Conservation (phyloP, 2,797 vertebrate genomes). For the Gallirallus australis region DNA sequence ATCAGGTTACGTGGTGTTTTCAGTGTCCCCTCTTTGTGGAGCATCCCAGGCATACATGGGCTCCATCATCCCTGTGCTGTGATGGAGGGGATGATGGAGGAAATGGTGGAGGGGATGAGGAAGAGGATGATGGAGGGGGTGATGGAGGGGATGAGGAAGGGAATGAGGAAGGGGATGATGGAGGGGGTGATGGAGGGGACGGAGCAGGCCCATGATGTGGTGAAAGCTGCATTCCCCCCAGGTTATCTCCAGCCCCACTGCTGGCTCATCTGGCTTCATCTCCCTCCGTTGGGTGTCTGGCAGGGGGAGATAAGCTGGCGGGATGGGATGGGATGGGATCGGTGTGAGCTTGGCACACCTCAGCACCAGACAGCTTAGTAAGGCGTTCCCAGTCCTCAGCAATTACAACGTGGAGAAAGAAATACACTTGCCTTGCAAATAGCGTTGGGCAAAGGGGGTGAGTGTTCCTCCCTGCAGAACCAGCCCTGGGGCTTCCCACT, state of each 20-base stretch:
- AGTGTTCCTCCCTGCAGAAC: neutral
- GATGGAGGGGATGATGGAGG: neutral
- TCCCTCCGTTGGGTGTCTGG: fast-evolving
- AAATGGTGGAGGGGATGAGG: neutral
- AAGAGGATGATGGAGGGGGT: neutral
- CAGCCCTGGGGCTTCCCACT: constrained; percentile 8
- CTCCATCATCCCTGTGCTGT: fast-evolving
- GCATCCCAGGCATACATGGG: fast-evolving
- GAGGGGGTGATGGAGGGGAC: neutral
- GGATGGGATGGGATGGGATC: neutral
- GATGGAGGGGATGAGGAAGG: too few species aligned
- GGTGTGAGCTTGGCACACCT: neutral
- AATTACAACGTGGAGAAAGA: neutral
- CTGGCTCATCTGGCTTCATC: neutral
- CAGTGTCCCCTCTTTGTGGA: neutral
- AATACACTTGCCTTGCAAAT: constrained; percentile 36
- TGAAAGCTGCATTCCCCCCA: fast-evolving
- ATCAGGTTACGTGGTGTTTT: fast-evolving
- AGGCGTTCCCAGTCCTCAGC: constrained; percentile 1
- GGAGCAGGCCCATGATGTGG: fast-evolving
- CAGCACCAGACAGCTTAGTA: neutral
- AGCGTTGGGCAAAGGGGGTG: neutral
- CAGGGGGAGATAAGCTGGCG: fast-evolving
- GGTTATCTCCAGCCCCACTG: fast-evolving
- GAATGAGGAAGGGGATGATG: neutral